Evolutionary conservation across 2,888 invertebrate genomes (phyloP), one percentile per base, ranked within the genome.

Genomic region (Thereva nobilitata): DNA sequence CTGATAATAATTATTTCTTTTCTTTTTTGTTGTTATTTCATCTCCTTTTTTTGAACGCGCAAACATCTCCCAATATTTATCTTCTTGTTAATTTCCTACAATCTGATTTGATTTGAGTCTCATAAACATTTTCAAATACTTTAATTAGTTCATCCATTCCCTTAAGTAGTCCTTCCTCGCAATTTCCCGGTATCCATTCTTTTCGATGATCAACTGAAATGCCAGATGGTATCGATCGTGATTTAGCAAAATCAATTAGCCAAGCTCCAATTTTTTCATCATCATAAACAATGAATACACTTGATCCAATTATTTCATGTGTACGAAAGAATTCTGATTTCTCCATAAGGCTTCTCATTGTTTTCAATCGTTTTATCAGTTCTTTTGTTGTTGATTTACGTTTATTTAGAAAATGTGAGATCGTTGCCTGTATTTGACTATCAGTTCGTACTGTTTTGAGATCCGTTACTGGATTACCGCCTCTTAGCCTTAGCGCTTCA

Each of bases 191-290:
- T 68, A 86, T 78, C 98, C 97, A 98, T 9, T 87, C 83, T 5
- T 84, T 83, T 66, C 94, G 85, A 78, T 98, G 98, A 72, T 88
- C 87, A 10, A 97, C 85, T 57, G 81, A 83, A 35, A 85, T 74
- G 7, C 88, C 89, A 34, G 87, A 85, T 0, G 92, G 89, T 54
- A 96, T 83, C 63, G 85, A 84, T 64, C 90, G 86, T 0, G 95
- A 95, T 79, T 98, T 98, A 55, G 96, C 97, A 78, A 98, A 98
- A 79, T 98, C 98, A 70, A 98, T 98, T 73, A 98, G 84, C 97
- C 97, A 98, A 5, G 91, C 94, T 35, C 95, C 95, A 42, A 92
- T 91, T 74, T 90, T 90, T 68, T 87, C 86, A 67, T 91, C 87
- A 78, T 98, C 97, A 78, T 95, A 95, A 70, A 97, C 91, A 74